Conservation (phyloP, 2,113 vertebrate species). For the Dolichallabes microphthalmus region DNA sequence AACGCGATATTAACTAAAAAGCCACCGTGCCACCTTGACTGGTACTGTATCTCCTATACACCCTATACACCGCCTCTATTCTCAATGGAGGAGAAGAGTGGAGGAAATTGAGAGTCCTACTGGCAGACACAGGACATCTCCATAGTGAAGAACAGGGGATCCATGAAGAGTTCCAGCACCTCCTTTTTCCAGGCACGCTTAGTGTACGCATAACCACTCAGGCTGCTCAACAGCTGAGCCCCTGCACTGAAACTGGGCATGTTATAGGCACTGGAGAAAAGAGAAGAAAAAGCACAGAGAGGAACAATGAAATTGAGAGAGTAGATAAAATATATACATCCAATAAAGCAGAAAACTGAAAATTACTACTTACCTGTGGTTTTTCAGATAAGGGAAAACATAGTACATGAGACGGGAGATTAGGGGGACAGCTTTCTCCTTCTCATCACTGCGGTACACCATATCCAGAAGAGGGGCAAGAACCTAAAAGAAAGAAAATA, state of each 20-base stretch:
- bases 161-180: constrained; percentile 90
- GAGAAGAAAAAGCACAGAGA: not conserved
- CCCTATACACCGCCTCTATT: not conserved
- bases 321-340: not conserved
- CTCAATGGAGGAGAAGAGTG: not conserved
- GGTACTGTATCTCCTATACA: not conserved
- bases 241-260: constrained; percentile 90
- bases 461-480: constrained; percentile 92
- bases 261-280: constrained; percentile 83
- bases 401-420: constrained; percentile 93
- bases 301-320: not conserved
- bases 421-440: constrained; percentile 91
- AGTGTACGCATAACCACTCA: constrained; percentile 96
- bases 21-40: no score
- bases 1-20: no score
- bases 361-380: constrained; percentile 80
- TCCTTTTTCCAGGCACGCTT: constrained; percentile 97
- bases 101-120: constrained; percentile 67
- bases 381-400: constrained; percentile 93
- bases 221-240: constrained; percentile 87
- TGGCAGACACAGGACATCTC: constrained; percentile 81
- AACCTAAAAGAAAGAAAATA: constrained; percentile 68
- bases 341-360: not conserved
- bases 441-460: constrained; percentile 96
- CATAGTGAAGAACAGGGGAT: constrained; percentile 96